Base-by-base conservation (phyloP, 1,140 invertebrate species). In the Drosophila albomicans region DNA sequence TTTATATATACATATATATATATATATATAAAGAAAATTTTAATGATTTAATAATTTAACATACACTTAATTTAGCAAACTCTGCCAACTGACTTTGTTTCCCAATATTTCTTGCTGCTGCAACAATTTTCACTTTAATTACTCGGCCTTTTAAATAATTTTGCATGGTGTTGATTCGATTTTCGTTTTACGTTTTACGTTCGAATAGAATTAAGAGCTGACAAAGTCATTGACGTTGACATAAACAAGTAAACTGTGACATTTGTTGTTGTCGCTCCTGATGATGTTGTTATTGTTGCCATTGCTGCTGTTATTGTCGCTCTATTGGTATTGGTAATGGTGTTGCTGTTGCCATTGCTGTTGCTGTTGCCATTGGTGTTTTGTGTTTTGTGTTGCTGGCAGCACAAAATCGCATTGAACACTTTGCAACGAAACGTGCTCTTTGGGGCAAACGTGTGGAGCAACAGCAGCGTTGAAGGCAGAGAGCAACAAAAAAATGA, bases 211-310 rank as follows among this genome's bases (percentile, higher is more conserved):
- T 62, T 65, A 66, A 61, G 61, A 84, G 76, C 58, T 67, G 63
- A 82, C 81, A 82, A 82, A 79, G 76, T 82, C 76, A 69, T 82
- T 78, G 65, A 64, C 61, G 75, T 65, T 65, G 80, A 82, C 76
- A 84, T 79, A 71, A 82, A 68, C 81, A 76, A 79, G 76, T 69
- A 59, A 79, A 82, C 52, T 75, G 75, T 63, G 45, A 67, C 51
- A 59, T 81, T 65, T 51, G 54, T 45, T 72, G 32, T 58, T 71
- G 51, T 35, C 41, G 41, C n/a, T 43, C 11, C 7, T 13, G 25
- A 10, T 28, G 48, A 30, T 58, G 65, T 49, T 57, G 28, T 57
- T 56, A 51, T 54, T 51, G 46, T 49, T 49, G 65, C n/a, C 30
- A n/a, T 49, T 62, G 57, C 5, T 59, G 16, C n/a, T 56, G 25